Base-by-base conservation (phyloP, 1,140 invertebrate genomes). In the Pomacea maculata region DNA sequence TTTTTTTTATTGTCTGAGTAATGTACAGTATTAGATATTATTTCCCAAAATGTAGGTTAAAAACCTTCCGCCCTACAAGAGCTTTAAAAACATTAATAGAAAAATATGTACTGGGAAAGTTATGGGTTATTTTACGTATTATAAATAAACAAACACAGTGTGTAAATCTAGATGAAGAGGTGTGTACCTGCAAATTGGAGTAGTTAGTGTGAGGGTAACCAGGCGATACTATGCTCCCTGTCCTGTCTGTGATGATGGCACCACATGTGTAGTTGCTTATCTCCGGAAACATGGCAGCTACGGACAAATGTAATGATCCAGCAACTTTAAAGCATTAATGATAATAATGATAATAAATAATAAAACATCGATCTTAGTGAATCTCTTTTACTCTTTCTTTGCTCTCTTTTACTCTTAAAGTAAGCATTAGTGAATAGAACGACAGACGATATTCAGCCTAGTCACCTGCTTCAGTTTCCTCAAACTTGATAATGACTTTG, bases 141-240 rank as follows among this genome's bases (percentile, higher is more conserved):
- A 45, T 45, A 45, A 45, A 45, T 45, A 2, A 45, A 25, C 25
- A 45, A 45, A 45, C 34, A 45, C 45, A 75, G 34, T 80, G n/a
- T 21, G 25, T n/a, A 15, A 10, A 25, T 19, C n/a, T 68, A 61
- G 57, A 61, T 61, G 57, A 61, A 61, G 57, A 61, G 57, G 15
- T 61, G 57, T 61, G 15, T 64, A 83, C 82, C 82, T 83, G 57
- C 25, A 68, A 71, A 65, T 76, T 83, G 14, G 71, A 75, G 64
- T 83, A 83, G 55, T 83, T 70, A 10, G 21, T 45, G 54, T 57
- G 14, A 6, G 82, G 78, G 65, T 80, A 83, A 14, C 82, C 82
- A 61, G 82, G 82, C 12, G 82, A 80, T 12, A 67, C 15, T 15
- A 83, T 57, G 52, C 70, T 83, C 15, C 82, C 82, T 52, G 68